Evolutionary conservation across 2,797 vertebrate genomes (phyloP), one percentile per base, ranked within the genome.

Genomic region (Chrosomus eos): DNA sequence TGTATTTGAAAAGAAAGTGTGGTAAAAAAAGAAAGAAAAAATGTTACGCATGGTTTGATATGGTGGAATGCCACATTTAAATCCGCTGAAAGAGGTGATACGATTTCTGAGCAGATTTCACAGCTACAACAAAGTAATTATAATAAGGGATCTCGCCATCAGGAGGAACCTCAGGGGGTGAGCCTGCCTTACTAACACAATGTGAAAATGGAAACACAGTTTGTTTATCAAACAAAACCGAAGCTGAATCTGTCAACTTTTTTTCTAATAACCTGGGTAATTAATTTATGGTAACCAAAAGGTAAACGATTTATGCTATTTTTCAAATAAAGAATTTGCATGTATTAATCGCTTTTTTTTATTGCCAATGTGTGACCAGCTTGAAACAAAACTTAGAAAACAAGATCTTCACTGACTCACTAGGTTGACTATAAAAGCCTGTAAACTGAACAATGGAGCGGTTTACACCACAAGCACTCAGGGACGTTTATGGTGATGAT

Each of bases 71-170:
- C 45, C 7, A 38, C 60, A 80, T 88, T 77, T 53, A 76, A 83
- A 85, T 83, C 76, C 87, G 48, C 62, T n/a, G 33, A 53, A 58
- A 48, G 55, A 75, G 62, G 85, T 74, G 74, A 62, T 87, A 79
- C 72, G 48, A 87, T 84, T 86, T 73, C 81, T 79, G 73, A 75
- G 81, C n/a, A 68, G 21, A 75, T 88, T 88, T 81, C 81, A 86
- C 86, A 89, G 83, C 67, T 87, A 81, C 53, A 82, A 78, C 82
- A 88, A 90, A 89, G 73, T 74, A 91, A 92, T 90, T 91, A 85
- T 76, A 85, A 88, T 84, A 88, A 77, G 89, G 89, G 77, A 85
- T 40, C 74, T 81, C 64, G 72, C 77, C 74, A 51, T 53, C 38
- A 58, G 64, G 60, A 64, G 75, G 75, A 43, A 80, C 71, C 79